These are phyloP conservation scores for Acleris laterana DNA, from an alignment of 2,888 invertebrate species.

Conservation along the genomic window DNA sequence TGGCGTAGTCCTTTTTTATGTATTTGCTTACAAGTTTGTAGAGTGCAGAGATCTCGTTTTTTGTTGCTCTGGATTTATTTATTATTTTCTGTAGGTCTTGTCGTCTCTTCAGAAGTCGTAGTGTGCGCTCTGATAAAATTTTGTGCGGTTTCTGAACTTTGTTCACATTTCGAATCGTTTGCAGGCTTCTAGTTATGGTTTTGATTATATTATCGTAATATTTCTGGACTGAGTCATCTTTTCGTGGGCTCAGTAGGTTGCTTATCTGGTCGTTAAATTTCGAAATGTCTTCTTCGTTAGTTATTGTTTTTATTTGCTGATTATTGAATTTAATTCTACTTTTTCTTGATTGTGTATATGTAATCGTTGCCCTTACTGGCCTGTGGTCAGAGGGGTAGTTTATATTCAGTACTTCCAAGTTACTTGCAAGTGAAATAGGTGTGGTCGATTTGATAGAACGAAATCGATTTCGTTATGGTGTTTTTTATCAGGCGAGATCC, in stretches of 20 bases:
- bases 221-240: slow-evolving; percentile 6
- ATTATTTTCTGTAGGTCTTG: slow-evolving; percentile 15
- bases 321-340: slow-evolving; percentile 11
- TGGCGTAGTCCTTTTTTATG: slow-evolving; percentile 35
- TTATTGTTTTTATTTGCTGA: not conserved
- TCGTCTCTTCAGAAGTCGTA: slow-evolving; percentile 22
- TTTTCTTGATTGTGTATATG: slow-evolving; percentile 18
- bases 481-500: too few relatives aligned
- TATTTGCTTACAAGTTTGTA: too few relatives aligned
- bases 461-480: too few relatives aligned
- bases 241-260: not conserved
- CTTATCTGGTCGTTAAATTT: slow-evolving; percentile 15
- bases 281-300: slow-evolving; percentile 18
- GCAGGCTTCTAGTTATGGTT: slow-evolving; percentile 9
- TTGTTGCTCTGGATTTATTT: slow-evolving; percentile 34
- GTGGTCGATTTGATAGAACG: too few relatives aligned
- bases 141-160: slow-evolving; percentile 16
- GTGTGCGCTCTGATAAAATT: slow-evolving; percentile 24
- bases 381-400: slow-evolving; percentile 36
- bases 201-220: too few relatives aligned
- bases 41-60: slow-evolving; percentile 31
- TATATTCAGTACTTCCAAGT: too few relatives aligned
- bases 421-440: too few relatives aligned
- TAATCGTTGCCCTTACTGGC: slow-evolving; percentile 34
- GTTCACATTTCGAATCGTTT: not conserved